Conservation (phyloP, 2,888 invertebrate species). For the Hydrotaea cyrtoneurina region DNA sequence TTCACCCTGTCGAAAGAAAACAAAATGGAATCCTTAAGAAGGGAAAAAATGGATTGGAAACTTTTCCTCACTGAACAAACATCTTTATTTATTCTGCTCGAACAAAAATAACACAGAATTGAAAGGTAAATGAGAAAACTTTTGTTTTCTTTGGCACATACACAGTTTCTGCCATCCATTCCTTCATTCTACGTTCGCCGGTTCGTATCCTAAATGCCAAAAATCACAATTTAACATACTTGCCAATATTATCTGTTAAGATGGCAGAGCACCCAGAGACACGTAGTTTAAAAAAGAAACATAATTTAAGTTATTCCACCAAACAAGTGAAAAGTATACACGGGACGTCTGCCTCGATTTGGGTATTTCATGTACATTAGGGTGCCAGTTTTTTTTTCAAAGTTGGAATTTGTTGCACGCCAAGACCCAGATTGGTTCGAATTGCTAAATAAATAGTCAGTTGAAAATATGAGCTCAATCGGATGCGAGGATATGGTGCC, state of each 20-base stretch:
- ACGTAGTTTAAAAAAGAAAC: conserved; percentile 13
- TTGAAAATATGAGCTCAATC: too few relatives aligned
- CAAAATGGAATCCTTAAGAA: neutral
- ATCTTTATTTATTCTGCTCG: conserved; percentile 50
- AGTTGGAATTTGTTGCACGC: too few relatives aligned
- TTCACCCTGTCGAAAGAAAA: neutral
- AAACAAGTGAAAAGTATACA: neutral
- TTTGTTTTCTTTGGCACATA: conserved; percentile 55
- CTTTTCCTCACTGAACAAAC: conserved; percentile 36
- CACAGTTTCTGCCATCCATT: conserved; percentile 6
- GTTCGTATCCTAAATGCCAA: conserved; percentile 37
- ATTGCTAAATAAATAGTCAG: too few relatives aligned
- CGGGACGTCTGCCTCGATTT: neutral
- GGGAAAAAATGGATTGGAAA: conserved; percentile 30
- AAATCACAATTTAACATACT: conserved; percentile 55
- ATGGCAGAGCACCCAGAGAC: neutral
- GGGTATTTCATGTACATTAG: neutral
- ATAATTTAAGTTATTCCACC: conserved; percentile 20
- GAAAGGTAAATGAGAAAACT: conserved; percentile 62
- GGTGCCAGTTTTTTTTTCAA: too few relatives aligned
- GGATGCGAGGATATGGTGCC: too few relatives aligned
- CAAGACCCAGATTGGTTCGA: too few relatives aligned
- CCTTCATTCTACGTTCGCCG: conserved; percentile 8
- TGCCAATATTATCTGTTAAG: conserved; percentile 43
- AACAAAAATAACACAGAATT: conserved; percentile 44